phyloP scores from a whole-genome alignment of 1,140 invertebrate species.

The Solenopsis fugax region DNA sequence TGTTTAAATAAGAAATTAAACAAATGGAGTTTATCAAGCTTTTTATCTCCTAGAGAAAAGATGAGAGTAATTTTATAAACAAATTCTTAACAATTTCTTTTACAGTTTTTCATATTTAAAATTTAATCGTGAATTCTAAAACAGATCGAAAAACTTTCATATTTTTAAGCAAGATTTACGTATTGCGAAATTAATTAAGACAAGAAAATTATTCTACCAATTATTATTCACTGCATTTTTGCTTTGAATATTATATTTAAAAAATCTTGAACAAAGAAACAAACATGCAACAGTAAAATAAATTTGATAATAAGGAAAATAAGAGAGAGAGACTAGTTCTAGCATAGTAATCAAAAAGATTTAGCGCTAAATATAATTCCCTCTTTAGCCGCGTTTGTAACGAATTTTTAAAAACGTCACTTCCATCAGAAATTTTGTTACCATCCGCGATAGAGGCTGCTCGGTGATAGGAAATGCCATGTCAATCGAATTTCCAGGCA shows the following conservation, averaged over 20 bases:
- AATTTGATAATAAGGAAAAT: not conserved
- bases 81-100: not conserved
- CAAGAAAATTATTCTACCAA: not conserved
- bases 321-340: not conserved
- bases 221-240: not conserved
- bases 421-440: conserved; percentile 32
- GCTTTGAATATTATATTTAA: not conserved
- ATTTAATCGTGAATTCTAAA: not conserved
- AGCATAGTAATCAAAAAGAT: not conserved
- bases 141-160: not conserved
- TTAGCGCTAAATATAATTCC: not conserved
- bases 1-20: not conserved
- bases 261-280: not conserved
- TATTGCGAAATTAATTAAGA: not conserved
- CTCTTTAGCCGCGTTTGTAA: not conserved
- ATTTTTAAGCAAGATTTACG: not conserved
- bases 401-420: not conserved
- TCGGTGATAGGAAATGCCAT: conserved; percentile 35
- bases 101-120: not conserved
- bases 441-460: not conserved
- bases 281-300: not conserved
- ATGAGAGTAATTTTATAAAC: not conserved
- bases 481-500: conserved; percentile 67
- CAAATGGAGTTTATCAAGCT: not conserved
- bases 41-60: not conserved